Evolutionary conservation across 2,888 invertebrate species (phyloP).

Genomic region (Epinotia brunnichana): DNA sequence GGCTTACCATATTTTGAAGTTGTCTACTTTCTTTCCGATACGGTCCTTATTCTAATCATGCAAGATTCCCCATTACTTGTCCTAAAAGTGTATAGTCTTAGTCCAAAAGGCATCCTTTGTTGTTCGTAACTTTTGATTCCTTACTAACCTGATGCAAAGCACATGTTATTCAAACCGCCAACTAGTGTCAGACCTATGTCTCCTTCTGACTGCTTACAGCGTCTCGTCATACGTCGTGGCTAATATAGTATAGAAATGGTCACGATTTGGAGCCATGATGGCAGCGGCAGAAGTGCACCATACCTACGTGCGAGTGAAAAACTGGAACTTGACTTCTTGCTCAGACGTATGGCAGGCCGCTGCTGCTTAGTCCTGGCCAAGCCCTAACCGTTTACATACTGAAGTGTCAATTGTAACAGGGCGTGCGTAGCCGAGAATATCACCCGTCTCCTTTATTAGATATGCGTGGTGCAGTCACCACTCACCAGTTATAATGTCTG

Average conservation of each 20-base stretch:
- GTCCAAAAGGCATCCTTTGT: background rate
- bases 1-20: too few relatives aligned
- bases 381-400: background rate
- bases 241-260: background rate
- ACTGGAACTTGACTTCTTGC: background rate
- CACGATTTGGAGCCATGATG: background rate
- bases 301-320: too few relatives aligned
- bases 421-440: background rate
- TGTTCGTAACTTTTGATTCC: constrained; percentile 1
- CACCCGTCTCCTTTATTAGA: background rate
- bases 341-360: background rate
- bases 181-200: background rate
- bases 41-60: background rate
- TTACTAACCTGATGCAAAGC: background rate
- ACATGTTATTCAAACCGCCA: background rate
- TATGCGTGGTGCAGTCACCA: background rate
- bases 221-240: background rate
- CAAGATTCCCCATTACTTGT: background rate
- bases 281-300: background rate
- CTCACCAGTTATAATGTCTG: too few relatives aligned
- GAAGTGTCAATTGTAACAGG: background rate
- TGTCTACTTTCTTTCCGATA: too few relatives aligned
- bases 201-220: background rate
- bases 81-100: background rate
- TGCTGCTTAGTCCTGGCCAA: background rate